Evolutionary conservation across 2,113 vertebrate genomes (phyloP).

Genomic region (Labeo catla): DNA sequence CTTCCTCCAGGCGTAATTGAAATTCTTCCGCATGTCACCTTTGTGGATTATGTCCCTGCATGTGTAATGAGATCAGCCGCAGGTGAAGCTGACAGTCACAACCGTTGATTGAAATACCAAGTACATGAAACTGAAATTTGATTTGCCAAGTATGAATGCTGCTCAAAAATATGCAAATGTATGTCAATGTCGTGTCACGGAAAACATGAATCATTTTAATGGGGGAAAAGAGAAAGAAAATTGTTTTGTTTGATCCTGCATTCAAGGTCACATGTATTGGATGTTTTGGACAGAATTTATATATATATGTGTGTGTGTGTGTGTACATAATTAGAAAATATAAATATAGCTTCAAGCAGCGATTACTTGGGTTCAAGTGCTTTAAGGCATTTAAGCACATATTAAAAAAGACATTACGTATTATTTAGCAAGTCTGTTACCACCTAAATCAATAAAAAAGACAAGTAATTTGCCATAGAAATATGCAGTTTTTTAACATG

Average conservation of each 20-base stretch:
- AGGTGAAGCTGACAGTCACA: not conserved
- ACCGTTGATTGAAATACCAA: not conserved
- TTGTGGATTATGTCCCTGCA: constrained; percentile 1
- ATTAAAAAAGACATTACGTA: too few relatives aligned
- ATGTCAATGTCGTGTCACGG: not conserved
- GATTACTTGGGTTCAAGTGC: too few relatives aligned
- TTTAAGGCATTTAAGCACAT: too few relatives aligned
- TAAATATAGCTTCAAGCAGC: too few relatives aligned
- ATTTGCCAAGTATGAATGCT: constrained; percentile 17
- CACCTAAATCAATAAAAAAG: too few relatives aligned
- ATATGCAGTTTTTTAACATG: too few relatives aligned
- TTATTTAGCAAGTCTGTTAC: too few relatives aligned
- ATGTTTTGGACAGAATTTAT: not conserved
- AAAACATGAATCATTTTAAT: not conserved
- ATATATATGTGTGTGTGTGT: too few relatives aligned
- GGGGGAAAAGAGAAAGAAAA: not conserved
- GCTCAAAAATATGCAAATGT: constrained; percentile 2
- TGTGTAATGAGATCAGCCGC: constrained; percentile 20
- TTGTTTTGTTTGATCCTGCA: not conserved
- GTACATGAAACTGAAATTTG: constrained; percentile 3
- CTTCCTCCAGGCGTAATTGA: constrained; percentile 29
- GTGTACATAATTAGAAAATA: too few relatives aligned
- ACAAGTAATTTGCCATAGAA: too few relatives aligned
- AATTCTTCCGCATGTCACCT: constrained; percentile 37
- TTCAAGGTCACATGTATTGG: not conserved